These are phyloP conservation scores for Porites lobata DNA, from an alignment of 92 coral and sea anemone species.

Conservation along the genomic window DNA sequence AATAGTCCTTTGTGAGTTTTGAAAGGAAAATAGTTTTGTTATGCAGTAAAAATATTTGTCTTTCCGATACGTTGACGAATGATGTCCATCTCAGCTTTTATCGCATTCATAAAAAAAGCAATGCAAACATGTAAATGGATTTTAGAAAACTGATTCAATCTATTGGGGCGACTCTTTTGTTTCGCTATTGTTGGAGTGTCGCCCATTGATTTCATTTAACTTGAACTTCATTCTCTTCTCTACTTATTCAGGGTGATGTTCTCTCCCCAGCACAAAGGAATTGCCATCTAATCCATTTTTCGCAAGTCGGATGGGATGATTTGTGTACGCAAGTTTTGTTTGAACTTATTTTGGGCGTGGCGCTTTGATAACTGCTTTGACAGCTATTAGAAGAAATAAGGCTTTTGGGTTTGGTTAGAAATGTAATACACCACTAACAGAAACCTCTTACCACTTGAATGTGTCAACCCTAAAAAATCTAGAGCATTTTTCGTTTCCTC, in stretches of 20 bases:
- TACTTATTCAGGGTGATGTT: slow-evolving; percentile 3
- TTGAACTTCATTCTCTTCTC: slow-evolving; percentile 32
- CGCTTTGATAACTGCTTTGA: slow-evolving; percentile 16
- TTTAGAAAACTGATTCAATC: slow-evolving; percentile 60
- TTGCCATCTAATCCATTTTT: slow-evolving; percentile 8
- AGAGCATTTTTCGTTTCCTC: slow-evolving; percentile 57
- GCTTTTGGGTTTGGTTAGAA: slow-evolving; percentile 49
- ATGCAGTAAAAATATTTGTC: slow-evolving; percentile 77
- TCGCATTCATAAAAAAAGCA: slow-evolving; percentile 79
- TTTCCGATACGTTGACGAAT: slow-evolving; percentile 56
- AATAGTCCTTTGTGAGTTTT: slow-evolving; percentile 43
- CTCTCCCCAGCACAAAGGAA: slow-evolving; percentile 50
- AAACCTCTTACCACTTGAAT: slow-evolving; percentile 73
- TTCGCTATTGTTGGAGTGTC: slow-evolving; percentile 41
- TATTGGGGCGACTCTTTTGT: slow-evolving; percentile 41
- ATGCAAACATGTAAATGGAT: slow-evolving; percentile 79
- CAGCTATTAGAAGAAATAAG: slow-evolving; percentile 32
- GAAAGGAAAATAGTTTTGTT: slow-evolving; percentile 53
- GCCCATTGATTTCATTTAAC: slow-evolving; percentile 27
- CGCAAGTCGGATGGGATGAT: slow-evolving; percentile 28
- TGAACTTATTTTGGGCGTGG: slow-evolving; percentile 37
- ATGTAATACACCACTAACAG: slow-evolving; percentile 31
- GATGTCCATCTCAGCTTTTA: slow-evolving; percentile 83
- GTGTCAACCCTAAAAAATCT: slow-evolving; percentile 81
- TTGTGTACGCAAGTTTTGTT: slow-evolving; percentile 40